Conservation (phyloP, 1,140 invertebrate genomes). For the Homalodisca vitripennis region DNA sequence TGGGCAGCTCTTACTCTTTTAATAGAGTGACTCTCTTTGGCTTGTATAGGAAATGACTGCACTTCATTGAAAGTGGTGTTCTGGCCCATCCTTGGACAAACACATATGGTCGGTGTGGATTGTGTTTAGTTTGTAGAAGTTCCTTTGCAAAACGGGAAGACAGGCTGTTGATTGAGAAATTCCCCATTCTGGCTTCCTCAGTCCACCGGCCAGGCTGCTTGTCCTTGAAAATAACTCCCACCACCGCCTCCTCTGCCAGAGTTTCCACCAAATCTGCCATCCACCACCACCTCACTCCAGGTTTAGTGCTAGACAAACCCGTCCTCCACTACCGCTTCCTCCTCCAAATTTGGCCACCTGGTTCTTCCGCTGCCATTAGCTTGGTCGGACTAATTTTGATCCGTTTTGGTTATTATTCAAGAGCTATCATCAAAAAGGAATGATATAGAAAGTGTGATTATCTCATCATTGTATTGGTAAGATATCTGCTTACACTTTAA, state of each 20-base stretch:
- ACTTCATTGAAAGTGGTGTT: conserved; percentile 75
- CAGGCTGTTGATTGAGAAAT: conserved; percentile 49
- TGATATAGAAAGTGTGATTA: too few species aligned
- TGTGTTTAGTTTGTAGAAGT: conserved; percentile 59
- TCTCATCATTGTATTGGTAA: too few species aligned
- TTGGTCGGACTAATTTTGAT: too few species aligned
- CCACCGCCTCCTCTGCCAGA: conserved; percentile 32
- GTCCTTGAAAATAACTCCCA: conserved; percentile 33
- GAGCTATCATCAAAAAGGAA: too few species aligned
- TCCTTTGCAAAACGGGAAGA: conserved; percentile 59
- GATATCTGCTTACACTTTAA: too few species aligned
- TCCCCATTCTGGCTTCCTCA: conserved; percentile 59
- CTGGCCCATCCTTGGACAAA: too few species aligned
- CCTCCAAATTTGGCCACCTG: conserved; percentile 4
- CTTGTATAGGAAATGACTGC: conserved; percentile 66
- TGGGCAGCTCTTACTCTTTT: conserved; percentile 70
- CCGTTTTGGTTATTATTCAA: too few species aligned
- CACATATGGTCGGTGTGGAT: conserved; percentile 48
- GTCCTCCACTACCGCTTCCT: conserved; percentile 38
- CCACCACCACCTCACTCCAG: conserved; percentile 6
- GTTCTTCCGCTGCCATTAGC: too few species aligned
- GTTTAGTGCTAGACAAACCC: too few species aligned
- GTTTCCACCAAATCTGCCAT: conserved; percentile 27
- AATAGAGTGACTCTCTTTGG: conserved; percentile 82
- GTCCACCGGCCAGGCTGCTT: conserved; percentile 55